Conservation (phyloP, 2,797 vertebrate genomes). For the Clarias fuscus region DNA sequence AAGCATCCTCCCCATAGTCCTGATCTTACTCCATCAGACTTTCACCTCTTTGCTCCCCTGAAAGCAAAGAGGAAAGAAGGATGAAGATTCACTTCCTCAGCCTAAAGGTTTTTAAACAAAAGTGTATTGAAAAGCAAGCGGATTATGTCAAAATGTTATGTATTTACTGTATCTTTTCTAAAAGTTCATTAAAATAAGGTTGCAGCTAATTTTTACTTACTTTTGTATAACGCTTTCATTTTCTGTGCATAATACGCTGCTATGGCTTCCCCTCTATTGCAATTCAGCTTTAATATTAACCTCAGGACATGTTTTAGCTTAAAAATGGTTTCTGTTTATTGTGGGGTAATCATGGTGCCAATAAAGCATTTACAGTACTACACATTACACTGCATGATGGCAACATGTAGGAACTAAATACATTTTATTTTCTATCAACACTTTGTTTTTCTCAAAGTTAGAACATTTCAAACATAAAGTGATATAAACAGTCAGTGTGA, state of each 20-base stretch:
- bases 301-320: background rate
- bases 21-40: too few species aligned
- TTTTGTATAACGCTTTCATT: background rate
- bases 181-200: too few species aligned
- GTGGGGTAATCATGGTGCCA: too few species aligned
- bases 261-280: background rate
- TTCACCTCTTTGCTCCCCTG: too few species aligned
- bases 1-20: too few species aligned
- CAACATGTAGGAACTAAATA: background rate
- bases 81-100: too few species aligned
- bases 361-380: background rate
- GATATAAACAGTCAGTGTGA: background rate
- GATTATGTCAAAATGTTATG: too few species aligned
- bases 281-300: background rate
- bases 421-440: background rate
- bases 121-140: too few species aligned
- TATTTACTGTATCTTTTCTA: too few species aligned
- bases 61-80: too few species aligned
- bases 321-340: background rate
- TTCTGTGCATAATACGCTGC: background rate
- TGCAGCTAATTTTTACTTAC: too few species aligned
- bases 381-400: background rate
- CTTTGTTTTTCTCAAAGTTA: background rate
- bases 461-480: background rate
- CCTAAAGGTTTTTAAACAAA: too few species aligned